Conservation (phyloP, 23 tunicate genomes). For the Ascidia mentula region DNA sequence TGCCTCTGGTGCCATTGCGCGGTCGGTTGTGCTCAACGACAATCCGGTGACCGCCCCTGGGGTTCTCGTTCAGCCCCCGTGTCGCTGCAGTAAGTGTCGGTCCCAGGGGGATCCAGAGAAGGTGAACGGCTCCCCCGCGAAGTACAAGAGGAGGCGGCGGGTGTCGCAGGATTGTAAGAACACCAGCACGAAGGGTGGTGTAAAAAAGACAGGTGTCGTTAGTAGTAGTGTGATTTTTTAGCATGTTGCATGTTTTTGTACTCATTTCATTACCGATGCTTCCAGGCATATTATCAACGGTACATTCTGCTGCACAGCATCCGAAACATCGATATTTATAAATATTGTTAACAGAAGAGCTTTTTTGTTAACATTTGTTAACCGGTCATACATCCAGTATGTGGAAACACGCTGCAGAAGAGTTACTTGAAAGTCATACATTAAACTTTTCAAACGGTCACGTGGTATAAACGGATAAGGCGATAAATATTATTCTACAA, state of each 20-base stretch:
- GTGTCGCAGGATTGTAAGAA: neutral
- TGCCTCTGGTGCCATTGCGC: neutral
- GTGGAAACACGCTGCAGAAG: too few species aligned
- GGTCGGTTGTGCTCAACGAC: neutral
- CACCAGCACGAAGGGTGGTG: neutral
- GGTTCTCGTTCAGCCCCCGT: constrained; percentile 2
- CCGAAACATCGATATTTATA: too few species aligned
- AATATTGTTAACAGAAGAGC: too few species aligned
- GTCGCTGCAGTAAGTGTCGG: constrained; percentile 3
- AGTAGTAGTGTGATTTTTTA: neutral
- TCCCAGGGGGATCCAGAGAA: neutral
- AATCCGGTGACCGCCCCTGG: neutral
- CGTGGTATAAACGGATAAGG: too few species aligned
- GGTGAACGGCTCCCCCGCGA: neutral
- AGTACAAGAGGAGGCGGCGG: neutral
- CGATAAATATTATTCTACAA: too few species aligned
- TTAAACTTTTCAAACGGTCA: too few species aligned
- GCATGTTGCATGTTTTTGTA: neutral
- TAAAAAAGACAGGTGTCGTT: neutral
- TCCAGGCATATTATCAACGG: too few species aligned
- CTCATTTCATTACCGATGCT: too few species aligned
- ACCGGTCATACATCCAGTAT: too few species aligned
- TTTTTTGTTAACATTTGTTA: too few species aligned
- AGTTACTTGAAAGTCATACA: too few species aligned
- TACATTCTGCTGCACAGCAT: too few species aligned